Conservation (phyloP, 2,797 vertebrate species). For the Florisuga fusca region DNA sequence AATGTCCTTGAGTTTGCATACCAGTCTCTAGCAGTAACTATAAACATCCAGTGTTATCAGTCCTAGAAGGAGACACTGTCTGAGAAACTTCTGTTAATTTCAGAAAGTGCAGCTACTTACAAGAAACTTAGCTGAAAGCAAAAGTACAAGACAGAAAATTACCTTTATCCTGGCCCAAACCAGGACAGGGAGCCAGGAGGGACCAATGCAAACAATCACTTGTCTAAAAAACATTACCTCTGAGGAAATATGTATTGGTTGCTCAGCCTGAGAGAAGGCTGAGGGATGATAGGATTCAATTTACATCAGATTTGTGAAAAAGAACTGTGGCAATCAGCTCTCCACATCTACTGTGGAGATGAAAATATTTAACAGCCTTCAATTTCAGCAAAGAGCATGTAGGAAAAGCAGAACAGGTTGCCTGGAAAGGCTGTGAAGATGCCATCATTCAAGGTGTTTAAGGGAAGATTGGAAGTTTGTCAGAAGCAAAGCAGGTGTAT, state of each 20-base stretch:
- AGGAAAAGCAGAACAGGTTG: not conserved
- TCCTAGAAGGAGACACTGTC: too few species aligned
- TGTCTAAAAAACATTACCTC: not conserved
- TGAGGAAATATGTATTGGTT: not conserved
- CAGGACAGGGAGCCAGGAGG: not conserved
- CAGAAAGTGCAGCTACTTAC: too few species aligned
- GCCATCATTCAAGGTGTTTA: not conserved
- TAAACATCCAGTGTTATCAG: too few species aligned
- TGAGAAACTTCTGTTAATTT: too few species aligned
- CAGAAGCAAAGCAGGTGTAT: constrained; percentile 37
- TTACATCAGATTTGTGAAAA: not conserved
- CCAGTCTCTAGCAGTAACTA: too few species aligned
- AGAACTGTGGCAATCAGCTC: not conserved
- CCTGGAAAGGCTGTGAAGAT: not conserved
- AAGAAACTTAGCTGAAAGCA: too few species aligned
- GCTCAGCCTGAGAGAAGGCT: not conserved
- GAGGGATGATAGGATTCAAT: not conserved
- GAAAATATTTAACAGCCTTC: not conserved
- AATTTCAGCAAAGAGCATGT: not conserved
- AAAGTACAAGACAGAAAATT: too few species aligned
- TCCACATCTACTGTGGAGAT: not conserved
- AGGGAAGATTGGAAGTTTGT: not conserved
- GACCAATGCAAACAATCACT: not conserved
- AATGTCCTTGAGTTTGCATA: too few species aligned
- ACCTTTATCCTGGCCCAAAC: too few species aligned